Conservation (phyloP, 2,888 invertebrate genomes). For the Acanthococcus lagerstroemiae region DNA sequence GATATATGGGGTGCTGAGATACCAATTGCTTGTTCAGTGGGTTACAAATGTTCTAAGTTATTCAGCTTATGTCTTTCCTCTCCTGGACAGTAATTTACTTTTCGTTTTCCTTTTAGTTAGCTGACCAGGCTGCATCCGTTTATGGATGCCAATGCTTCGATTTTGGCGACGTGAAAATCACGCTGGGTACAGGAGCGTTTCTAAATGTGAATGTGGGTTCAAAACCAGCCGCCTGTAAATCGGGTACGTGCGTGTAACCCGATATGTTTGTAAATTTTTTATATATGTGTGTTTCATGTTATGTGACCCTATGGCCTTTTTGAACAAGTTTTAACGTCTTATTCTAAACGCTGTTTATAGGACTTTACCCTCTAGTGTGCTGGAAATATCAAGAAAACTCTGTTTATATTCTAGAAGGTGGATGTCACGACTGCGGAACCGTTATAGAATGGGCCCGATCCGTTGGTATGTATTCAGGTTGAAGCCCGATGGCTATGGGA, state of each 20-base stretch:
- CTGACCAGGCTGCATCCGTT: constrained; percentile 81
- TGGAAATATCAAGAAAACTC: constrained; percentile 59
- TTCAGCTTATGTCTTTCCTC: not conserved
- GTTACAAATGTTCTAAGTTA: constrained; percentile 41
- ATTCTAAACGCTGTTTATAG: constrained; percentile 19
- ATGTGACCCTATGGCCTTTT: no score
- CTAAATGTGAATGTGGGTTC: constrained; percentile 70
- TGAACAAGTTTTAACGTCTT: not conserved
- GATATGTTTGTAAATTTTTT: not conserved
- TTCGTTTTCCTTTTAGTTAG: constrained; percentile 49
- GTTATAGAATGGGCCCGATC: constrained; percentile 74
- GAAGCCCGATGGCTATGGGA: not conserved
- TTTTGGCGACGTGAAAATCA: constrained; percentile 70
- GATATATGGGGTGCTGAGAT: constrained; percentile 65
- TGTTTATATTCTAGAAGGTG: constrained; percentile 74
- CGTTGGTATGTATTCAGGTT: constrained; percentile 44
- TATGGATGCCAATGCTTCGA: constrained; percentile 76
- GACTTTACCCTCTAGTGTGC: constrained; percentile 79
- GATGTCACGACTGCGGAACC: constrained; percentile 78
- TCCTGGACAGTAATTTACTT: not conserved
- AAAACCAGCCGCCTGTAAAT: constrained; percentile 15
- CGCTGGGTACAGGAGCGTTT: constrained; percentile 87
- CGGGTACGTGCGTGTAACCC: no score
- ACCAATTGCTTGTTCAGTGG: constrained; percentile 67
- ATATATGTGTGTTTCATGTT: not conserved